Evolutionary conservation across 2,888 invertebrate species (phyloP), one percentile per base, ranked within the genome.

Genomic region (Rhagonycha fulva): DNA sequence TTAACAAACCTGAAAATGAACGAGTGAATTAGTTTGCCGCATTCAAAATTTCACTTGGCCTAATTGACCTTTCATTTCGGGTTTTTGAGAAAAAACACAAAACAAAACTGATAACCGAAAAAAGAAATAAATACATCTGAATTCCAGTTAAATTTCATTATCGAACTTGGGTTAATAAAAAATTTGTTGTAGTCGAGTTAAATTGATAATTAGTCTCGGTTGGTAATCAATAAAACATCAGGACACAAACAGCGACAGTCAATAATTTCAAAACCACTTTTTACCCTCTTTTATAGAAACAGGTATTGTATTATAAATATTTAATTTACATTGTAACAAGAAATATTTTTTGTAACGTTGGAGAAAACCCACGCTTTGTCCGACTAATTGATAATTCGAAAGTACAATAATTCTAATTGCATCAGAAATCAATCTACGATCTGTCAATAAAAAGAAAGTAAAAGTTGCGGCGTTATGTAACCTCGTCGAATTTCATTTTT

Each of bases 121-220:
- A 47, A 32, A 32, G n/a, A 47, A 47, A n/a, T 47, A 47, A 32
- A 5, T 4, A 47, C 47, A 47, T 47, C n/a, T 30, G 11, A 30
- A 11, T 30, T n/a, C n/a, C 47, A 47, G 47, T 47, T 47, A 47
- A 63, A 63, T 63, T 63, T 23, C 10, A 10, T 63, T 63, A 63
- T 63, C n/a, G 47, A 23, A 10, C 24, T 63, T 63, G 9, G 23
- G 24, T 24, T n/a, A 26, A 66, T 66, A 47, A 47, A 47, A 47
- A 47, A 66, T 66, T 61, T 66, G n/a, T 63, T 24, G 63, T 12
- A 24, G 12, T 9, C 10, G 23, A 24, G 26, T 66, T 23, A 24
- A 66, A 66, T 66, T 66, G 63, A 66, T 26, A 26, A 66, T 66
- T 66, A 66, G 63, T 66, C 26, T 66, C 63, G 63, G 63, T 66